phyloP scores from a whole-genome alignment of 2,888 invertebrate genomes.

The Drosophila melanosoma region DNA sequence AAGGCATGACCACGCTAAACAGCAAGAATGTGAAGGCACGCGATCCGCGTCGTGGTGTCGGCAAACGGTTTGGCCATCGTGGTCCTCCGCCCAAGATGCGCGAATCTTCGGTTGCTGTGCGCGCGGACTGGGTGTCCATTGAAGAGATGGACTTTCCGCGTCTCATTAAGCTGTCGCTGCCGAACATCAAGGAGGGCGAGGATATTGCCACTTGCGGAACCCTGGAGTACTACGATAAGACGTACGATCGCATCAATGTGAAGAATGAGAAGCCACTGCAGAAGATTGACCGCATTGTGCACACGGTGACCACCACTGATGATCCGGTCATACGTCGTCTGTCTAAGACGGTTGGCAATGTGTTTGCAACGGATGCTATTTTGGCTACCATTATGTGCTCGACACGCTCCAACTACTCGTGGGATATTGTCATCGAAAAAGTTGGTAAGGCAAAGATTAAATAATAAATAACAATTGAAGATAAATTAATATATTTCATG shows the following conservation, averaged over 20 bases:
- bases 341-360: slow-evolving; percentile 97
- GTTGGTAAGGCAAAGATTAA: slow-evolving; percentile 87
- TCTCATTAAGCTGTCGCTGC: slow-evolving; percentile 95
- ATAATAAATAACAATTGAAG: neutral
- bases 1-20: slow-evolving; percentile 92
- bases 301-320: slow-evolving; percentile 97
- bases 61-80: slow-evolving; percentile 85
- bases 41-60: slow-evolving; percentile 89
- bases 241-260: slow-evolving; percentile 98
- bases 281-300: slow-evolving; percentile 98
- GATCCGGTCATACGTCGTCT: slow-evolving; percentile 98
- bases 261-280: slow-evolving; percentile 97
- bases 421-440: slow-evolving; percentile 99
- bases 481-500: neutral
- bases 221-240: slow-evolving; percentile 98
- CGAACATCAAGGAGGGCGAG: slow-evolving; percentile 94
- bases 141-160: slow-evolving; percentile 99
- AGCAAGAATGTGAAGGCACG: slow-evolving; percentile 93
- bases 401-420: slow-evolving; percentile 98
- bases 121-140: slow-evolving; percentile 98
- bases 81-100: slow-evolving; percentile 95
- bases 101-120: slow-evolving; percentile 98
- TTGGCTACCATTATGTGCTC: slow-evolving; percentile 99
- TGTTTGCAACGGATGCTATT: slow-evolving; percentile 99
- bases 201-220: slow-evolving; percentile 95